Base-by-base conservation (phyloP, 2,888 invertebrate genomes). In the Cremastinae sp. region DNA sequence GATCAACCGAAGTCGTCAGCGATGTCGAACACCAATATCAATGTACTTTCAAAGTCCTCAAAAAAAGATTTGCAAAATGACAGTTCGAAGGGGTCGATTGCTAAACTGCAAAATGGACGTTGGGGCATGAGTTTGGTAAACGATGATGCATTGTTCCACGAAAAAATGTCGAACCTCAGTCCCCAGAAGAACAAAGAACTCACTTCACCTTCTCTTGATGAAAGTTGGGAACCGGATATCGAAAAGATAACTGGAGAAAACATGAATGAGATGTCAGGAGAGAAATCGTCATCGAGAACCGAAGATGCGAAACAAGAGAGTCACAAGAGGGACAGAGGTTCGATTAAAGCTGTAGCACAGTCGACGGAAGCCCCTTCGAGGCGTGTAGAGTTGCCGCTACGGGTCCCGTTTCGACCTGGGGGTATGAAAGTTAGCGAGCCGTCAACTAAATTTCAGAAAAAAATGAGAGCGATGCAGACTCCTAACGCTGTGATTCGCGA, bases 121-220 rank as follows among this genome's bases (percentile, higher is more conserved):
- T 64, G 78, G 78, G 71, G 77, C 22, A 74, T 77, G 74, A 78
- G 5, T 41, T 3, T 18, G n/a, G 4, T 10, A n/a, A 39, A 5
- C 2, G 28, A 28, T 28, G 28, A 56, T 16, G 18, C 18, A 18
- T 10, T n/a, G n/a, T 43, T 8, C n/a, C 9, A 28, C 37, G 35
- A 22, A 8, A n/a, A 43, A 7, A 0, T 10, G 43, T 43, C n/a
- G 28, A 12, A 56, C 37, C 2, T 28, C 28, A 28, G 2, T 28
- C 28, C 28, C 28, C 2, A 5, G 28, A 28, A 5, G 28, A 5
- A 28, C 2, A 28, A 28, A 28, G 28, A 28, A 5, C 28, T 5
- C 2, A 28, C 28, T 2, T 3, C 5, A 5, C 2, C 28, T 28
- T 5, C 2, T 2, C 28, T 28, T 5, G 28, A 28, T 5, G 28